Evolutionary conservation across 2,888 invertebrate genomes (phyloP), one percentile per base, ranked within the genome.

Genomic region (Rhabditoides inermis): DNA sequence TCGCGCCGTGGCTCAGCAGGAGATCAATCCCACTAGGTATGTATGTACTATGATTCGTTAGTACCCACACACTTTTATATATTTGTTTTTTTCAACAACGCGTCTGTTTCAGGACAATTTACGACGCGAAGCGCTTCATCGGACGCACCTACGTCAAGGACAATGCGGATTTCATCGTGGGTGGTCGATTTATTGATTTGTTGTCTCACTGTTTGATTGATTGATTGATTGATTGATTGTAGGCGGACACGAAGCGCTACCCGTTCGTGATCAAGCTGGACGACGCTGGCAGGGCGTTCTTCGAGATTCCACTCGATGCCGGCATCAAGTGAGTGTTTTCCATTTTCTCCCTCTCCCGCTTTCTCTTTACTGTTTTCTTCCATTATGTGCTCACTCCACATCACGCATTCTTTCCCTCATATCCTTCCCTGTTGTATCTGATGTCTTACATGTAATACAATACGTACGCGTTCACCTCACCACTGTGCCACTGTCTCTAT

Each of bases 91-190:
- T 36, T 36, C 5, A 41, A 3, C 12, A 41, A 25, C 25, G 40
- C 4, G 36, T 36, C 4, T 36, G 4, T 39, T 32, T 7, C n/a
- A 77, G 79, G 54, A 81, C 81, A 0, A 69, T 81, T 44, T 81
- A 81, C 63, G 81, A 81, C 69, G 79, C 80, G 25, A 81, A 81
- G 64, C 63, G 81, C 36, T 81, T 81, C 65, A 80, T 81, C 36
- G 81, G 81, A 2, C 77, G 78, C 61, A 62, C 58, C 2, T 80
- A 80, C 60, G 72, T 61, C 10, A 45, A 41, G 3, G 53, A 70
- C 25, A 66, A 76, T 45, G 77, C 78, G 20, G 55, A 70, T 37
- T 72, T 73, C 53, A 20, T 59, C 53, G 72, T 68, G 27, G 27
- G 53, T 45, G n/a, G n/a, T n/a, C n/a, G n/a, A n/a, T n/a, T n/a